These are phyloP conservation scores for Lucilia sericata DNA, from an alignment of 1,140 invertebrate genomes.

Conservation along the genomic window DNA sequence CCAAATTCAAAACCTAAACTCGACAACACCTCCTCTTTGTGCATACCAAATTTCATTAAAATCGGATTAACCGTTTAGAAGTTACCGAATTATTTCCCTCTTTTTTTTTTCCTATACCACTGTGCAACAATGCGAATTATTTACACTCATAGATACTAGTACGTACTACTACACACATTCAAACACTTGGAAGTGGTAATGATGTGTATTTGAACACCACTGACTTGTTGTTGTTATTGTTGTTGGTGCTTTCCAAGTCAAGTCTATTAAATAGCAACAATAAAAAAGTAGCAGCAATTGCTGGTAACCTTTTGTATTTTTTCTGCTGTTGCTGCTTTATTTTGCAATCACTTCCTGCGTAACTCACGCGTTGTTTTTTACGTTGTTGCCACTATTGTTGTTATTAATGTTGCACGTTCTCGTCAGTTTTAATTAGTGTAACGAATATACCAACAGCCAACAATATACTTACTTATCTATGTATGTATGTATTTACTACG, in stretches of 20 bases:
- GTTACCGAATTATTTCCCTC: no score
- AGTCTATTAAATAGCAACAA: conserved; percentile 2
- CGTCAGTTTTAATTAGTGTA: conserved; percentile 41
- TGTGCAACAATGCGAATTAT: conserved; percentile 33
- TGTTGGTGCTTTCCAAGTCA: conserved; percentile 28
- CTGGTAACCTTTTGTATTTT: conserved; percentile 31
- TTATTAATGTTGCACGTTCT: conserved; percentile 45
- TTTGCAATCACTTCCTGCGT: conserved; percentile 33
- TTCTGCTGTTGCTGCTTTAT: neutral
- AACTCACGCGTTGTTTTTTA: conserved; percentile 39
- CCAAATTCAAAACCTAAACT: no score
- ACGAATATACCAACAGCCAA: conserved; percentile 6
- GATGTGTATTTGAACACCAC: conserved; percentile 25
- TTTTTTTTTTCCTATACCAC: no score
- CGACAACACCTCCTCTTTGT: no score
- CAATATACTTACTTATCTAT: no score
- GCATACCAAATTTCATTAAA: no score
- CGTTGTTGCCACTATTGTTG: conserved; percentile 34
- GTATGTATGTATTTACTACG: no score
- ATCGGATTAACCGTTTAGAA: no score
- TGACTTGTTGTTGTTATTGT: conserved; percentile 33
- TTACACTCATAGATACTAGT: conserved; percentile 13
- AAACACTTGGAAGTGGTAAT: conserved; percentile 12
- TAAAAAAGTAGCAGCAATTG: conserved; percentile 29
- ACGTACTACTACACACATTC: neutral